Conservation (phyloP, 2,797 vertebrate genomes). For the Nasua narica region DNA sequence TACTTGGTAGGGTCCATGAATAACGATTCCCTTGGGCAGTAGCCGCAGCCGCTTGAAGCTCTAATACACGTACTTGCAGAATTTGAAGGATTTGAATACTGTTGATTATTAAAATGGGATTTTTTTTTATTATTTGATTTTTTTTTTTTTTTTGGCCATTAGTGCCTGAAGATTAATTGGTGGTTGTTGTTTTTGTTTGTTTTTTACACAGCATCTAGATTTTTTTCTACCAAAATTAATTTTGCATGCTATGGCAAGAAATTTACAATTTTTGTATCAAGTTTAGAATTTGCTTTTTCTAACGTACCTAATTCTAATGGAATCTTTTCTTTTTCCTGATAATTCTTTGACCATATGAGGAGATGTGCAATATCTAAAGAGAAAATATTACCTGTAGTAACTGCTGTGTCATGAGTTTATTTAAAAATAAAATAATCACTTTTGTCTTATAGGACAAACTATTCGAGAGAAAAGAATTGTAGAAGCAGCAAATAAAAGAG, state of each 20-base stretch:
- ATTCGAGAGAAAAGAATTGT: constrained; percentile 90
- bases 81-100: not conserved
- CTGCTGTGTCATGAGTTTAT: not conserved
- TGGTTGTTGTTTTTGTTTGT: constrained; percentile 14
- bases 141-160: not conserved
- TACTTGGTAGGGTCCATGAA: not conserved
- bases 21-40: not conserved
- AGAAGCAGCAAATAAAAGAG: constrained; percentile 85
- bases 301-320: not conserved
- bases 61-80: not conserved
- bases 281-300: constrained; percentile 5
- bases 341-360: not conserved
- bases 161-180: not conserved
- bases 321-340: not conserved
- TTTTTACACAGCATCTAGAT: not conserved
- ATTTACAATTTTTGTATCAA: not conserved
- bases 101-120: not conserved
- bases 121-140: not conserved
- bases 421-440: constrained; percentile 61
- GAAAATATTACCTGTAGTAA: not conserved
- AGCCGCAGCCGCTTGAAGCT: not conserved
- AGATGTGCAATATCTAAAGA: not conserved
- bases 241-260: not conserved
- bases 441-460: constrained; percentile 85
- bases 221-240: constrained; percentile 42